Evolutionary conservation across 2,113 vertebrate species (phyloP), one percentile per base, ranked within the genome.

Genomic region (Andinoacara biseriatus): DNA sequence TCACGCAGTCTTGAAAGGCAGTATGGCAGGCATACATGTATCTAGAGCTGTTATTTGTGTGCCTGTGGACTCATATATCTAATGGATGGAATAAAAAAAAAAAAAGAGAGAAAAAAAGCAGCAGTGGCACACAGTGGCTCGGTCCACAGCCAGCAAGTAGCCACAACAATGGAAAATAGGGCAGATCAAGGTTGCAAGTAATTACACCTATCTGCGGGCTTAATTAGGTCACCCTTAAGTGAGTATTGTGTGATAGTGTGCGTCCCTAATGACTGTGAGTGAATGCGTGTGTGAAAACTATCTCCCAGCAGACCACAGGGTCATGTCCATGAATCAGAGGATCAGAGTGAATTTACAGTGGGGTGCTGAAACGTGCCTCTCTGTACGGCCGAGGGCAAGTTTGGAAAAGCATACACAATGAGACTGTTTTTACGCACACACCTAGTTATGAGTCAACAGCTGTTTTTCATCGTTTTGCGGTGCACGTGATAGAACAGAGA

Each of bases 191-290:
- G 92, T 93, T 90, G 85, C 89, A 75, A 87, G 90, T 93, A 94
- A 95, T 94, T 95, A 93, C 88, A 90, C 80, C 77, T 86, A 87
- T 87, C 87, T 92, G 63, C 56, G 33, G 86, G 92, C 90, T 86
- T 92, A 92, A 95, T 94, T 91, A 88, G 90, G 92, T 93, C 92
- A 91, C 89, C 85, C 81, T 90, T 92, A 92, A 87, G 90, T 91
- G 83, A 87, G 86, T 59, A 76, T 81, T 85, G 92, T 90, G 86
- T 56, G 58, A 85, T 84, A 77, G 74, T 76, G 82, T 78, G 76
- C 24, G 54, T 62, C 62, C 74, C 78, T 85, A 82, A 31, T 1
- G 67, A 57, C 67, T 15, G 5, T 26, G 60, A 62, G 63, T 20
- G 15, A 56, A 40, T n/a, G 76, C 84, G 82, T 74, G 80, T 54